Conservation (phyloP, 1,140 invertebrate species). For the Ceratosolen fusciceps region DNA sequence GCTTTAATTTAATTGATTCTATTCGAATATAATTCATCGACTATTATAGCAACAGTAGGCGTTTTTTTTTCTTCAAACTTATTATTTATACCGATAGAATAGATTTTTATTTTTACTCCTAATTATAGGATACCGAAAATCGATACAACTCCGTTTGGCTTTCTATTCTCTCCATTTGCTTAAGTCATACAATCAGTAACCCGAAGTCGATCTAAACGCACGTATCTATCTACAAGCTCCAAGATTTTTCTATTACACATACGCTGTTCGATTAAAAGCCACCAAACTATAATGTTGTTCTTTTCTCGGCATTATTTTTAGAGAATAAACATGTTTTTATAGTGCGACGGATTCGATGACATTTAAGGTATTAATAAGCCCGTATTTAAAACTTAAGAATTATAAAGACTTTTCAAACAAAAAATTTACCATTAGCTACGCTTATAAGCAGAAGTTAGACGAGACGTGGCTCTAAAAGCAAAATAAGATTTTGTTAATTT, state of each 20-base stretch:
- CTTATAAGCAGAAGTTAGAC: not conserved
- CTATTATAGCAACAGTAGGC: not conserved
- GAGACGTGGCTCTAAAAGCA: not conserved
- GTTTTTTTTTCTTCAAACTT: not conserved
- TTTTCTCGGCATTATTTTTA: not conserved
- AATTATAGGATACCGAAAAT: not conserved
- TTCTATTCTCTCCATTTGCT: constrained; percentile 8
- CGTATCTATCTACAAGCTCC: not conserved
- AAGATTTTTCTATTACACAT: not conserved
- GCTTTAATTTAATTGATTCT: not conserved
- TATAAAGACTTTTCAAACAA: not conserved
- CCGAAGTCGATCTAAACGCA: not conserved
- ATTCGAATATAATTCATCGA: not conserved
- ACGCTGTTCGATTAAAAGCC: not conserved
- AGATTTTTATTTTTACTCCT: not conserved
- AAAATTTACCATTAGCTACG: not conserved
- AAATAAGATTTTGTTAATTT: not conserved
- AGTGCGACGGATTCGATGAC: too few relatives aligned
- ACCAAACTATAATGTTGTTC: not conserved
- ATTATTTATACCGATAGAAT: not conserved
- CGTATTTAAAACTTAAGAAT: not conserved
- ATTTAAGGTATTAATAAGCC: not conserved
- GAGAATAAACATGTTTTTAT: not conserved
- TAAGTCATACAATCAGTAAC: not conserved
- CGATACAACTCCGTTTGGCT: not conserved